phyloP scores from a whole-genome alignment of 2,888 invertebrate genomes.

The Muscina levida region DNA sequence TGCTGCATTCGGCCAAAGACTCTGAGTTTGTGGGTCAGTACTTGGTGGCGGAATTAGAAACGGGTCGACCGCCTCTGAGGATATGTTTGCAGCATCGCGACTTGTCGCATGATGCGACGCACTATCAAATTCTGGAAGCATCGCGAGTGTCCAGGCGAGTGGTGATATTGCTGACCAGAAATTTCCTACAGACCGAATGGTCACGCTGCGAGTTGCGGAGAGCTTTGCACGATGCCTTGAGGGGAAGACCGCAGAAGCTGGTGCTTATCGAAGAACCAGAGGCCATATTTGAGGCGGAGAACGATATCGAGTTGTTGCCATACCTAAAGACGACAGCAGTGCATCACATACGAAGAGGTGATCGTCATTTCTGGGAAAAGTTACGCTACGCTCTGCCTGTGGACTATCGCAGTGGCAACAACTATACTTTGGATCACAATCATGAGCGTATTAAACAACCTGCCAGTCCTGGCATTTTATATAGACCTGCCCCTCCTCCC shows the following conservation, averaged over 20 bases:
- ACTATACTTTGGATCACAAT: slow-evolving; percentile 87
- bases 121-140: slow-evolving; percentile 86
- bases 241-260: slow-evolving; percentile 91
- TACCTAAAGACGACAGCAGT: slow-evolving; percentile 92
- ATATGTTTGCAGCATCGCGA: slow-evolving; percentile 95
- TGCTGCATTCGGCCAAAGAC: slow-evolving; percentile 95
- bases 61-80: slow-evolving; percentile 86
- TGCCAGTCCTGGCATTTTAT: slow-evolving; percentile 78
- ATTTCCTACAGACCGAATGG: slow-evolving; percentile 97
- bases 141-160: slow-evolving; percentile 93
- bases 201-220: slow-evolving; percentile 93
- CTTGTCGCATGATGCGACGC: slow-evolving; percentile 85
- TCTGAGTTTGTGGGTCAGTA: slow-evolving; percentile 93
- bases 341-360: slow-evolving; percentile 89
- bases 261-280: slow-evolving; percentile 94
- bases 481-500: slow-evolving; percentile 79
- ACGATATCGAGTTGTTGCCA: slow-evolving; percentile 92
- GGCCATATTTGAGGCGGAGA: slow-evolving; percentile 89
- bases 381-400: slow-evolving; percentile 93
- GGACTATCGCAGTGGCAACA: slow-evolving; percentile 86
- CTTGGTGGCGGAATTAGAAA: slow-evolving; percentile 91
- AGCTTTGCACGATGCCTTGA: slow-evolving; percentile 92
- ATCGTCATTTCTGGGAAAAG: slow-evolving; percentile 96
- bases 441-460: slow-evolving; percentile 80
- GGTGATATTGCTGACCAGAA: slow-evolving; percentile 91